A percentile compares a stretch with the other conserved stretches of the same genome.
phyloP scores from a whole-genome alignment of 2,797 vertebrate species.

The Melanotaenia pygmaea region DNA sequence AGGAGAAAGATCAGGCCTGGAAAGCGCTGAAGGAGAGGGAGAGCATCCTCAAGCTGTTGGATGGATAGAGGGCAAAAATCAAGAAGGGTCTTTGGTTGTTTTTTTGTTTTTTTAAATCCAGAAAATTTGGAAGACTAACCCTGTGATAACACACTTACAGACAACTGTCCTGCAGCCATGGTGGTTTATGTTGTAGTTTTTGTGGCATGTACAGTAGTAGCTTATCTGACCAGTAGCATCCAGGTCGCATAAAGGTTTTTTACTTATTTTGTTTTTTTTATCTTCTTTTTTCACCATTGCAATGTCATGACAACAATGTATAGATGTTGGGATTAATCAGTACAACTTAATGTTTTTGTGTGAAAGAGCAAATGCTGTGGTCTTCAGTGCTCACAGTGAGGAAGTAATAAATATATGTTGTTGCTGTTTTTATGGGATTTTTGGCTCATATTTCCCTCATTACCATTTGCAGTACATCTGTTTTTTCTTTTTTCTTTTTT shows the following conservation, averaged over 20 bases:
- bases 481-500: background rate
- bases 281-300: conserved; percentile 30
- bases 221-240: conserved; percentile 31
- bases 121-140: background rate
- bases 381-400: no score
- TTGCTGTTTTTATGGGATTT: background rate
- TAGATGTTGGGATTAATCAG: conserved; percentile 58
- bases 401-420: conserved; percentile 5
- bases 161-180: no score
- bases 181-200: no score
- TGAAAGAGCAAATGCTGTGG: background rate
- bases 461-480: background rate
- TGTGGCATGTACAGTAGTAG: no score
- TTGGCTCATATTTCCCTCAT: background rate
- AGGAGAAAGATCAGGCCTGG: conserved; percentile 99
- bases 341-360: conserved; percentile 22
- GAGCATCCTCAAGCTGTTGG: conserved; percentile 95
- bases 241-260: conserved; percentile 5
- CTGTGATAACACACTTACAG: no score
- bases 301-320: no score
- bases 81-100: no score
- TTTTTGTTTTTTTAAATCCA: conserved; percentile 2
- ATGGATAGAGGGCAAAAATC: conserved; percentile 76
- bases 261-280: conserved; percentile 18
- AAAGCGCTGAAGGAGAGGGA: conserved; percentile 97